These are phyloP conservation scores for Drosophila histrio DNA, from an alignment of 2,888 invertebrate species.

Conservation along the genomic window DNA sequence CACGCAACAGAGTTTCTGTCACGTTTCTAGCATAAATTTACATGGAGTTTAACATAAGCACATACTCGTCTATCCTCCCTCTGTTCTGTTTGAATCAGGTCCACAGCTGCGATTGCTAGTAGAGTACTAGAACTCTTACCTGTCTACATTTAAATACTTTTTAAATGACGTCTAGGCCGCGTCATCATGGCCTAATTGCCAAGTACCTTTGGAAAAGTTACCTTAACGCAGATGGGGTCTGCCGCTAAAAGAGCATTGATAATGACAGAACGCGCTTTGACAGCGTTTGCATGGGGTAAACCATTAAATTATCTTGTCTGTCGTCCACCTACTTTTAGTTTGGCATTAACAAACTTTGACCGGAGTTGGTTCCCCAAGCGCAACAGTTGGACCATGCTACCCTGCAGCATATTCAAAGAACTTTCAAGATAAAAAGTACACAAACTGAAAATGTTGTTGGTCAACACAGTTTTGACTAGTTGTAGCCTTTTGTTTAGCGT, in stretches of 20 bases:
- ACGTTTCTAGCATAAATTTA: conserved; percentile 13
- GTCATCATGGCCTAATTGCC: conserved; percentile 45
- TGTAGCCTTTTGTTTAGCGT: conserved; percentile 18
- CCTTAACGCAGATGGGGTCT: conserved; percentile 39
- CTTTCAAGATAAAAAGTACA: conserved; percentile 31
- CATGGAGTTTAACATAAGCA: background rate
- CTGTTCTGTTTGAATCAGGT: background rate
- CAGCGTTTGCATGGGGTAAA: conserved; percentile 31
- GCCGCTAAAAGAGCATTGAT: conserved; percentile 19
- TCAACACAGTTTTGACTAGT: conserved; percentile 19
- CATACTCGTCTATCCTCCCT: background rate
- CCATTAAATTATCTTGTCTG: conserved; percentile 11
- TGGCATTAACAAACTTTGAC: conserved; percentile 17
- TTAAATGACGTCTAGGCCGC: conserved; percentile 5
- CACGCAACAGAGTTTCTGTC: conserved; percentile 18
- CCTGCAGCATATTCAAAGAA: conserved; percentile 10
- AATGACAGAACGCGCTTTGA: conserved; percentile 9
- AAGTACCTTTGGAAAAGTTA: conserved; percentile 24
- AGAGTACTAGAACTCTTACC: background rate
- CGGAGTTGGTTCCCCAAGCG: conserved; percentile 2
- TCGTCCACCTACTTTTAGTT: background rate
- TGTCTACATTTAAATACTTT: conserved; percentile 8
- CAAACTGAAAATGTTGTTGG: conserved; percentile 28
- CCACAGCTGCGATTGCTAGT: conserved; percentile 4
- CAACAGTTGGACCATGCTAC: background rate